These are phyloP conservation scores for Daubentonia madagascariensis DNA, from an alignment of 2,113 vertebrate genomes.

Conservation along the genomic window DNA sequence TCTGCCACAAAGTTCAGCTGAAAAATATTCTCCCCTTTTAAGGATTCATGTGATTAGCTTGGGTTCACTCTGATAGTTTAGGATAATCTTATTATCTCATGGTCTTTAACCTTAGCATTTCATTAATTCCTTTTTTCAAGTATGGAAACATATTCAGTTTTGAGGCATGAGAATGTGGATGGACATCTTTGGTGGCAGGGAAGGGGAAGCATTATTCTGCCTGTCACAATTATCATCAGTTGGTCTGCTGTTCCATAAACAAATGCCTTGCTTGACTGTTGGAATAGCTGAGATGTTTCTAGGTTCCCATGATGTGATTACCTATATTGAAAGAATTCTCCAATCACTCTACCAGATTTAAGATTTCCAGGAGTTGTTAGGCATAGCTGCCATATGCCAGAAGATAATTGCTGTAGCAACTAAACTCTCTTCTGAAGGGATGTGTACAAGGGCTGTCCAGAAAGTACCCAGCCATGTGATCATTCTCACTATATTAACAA, in stretches of 20 bases:
- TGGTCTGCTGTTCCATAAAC: background rate
- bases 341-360: background rate
- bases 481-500: no score
- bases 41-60: background rate
- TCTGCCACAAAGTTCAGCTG: background rate
- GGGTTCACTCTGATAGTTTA: background rate
- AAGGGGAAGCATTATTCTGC: background rate
- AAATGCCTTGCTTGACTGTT: background rate
- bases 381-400: background rate
- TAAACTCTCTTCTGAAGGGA: background rate
- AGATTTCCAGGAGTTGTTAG: background rate
- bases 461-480: no score
- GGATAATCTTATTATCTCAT: background rate
- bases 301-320: background rate
- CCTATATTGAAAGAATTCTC: background rate
- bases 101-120: background rate
- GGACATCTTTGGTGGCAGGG: background rate
- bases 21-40: background rate
- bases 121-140: background rate
- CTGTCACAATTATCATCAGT: background rate
- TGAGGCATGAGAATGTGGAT: background rate
- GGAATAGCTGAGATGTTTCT: background rate
- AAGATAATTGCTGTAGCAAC: background rate
- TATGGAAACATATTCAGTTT: background rate
- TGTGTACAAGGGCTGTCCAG: no score